Evolutionary conservation across 2,113 vertebrate genomes (phyloP).

Genomic region (Tragelaphus strepsiceros): DNA sequence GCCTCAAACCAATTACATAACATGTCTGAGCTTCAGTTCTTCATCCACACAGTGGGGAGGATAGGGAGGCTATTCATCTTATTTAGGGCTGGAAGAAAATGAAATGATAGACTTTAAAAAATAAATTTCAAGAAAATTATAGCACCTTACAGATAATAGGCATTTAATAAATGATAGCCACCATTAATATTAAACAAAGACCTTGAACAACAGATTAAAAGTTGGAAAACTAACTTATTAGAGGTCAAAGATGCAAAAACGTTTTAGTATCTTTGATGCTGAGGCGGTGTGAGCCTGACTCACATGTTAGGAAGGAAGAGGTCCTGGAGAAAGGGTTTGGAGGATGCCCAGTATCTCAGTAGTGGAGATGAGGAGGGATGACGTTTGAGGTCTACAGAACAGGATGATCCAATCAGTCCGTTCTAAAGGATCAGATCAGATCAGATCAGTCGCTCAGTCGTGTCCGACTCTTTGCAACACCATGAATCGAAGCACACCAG

Average conservation of each 20-base stretch:
- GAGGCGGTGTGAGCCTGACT: background rate
- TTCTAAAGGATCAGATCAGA: background rate
- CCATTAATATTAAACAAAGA: slow-evolving; percentile 41
- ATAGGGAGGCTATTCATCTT: background rate
- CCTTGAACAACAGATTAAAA: background rate
- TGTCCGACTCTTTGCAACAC: too few species aligned
- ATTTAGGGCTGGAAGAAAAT: background rate
- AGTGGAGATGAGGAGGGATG: background rate
- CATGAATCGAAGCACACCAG: too few species aligned
- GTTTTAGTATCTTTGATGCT: background rate
- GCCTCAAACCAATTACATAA: background rate
- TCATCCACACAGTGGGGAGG: background rate
- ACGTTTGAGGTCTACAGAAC: background rate
- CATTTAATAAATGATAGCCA: slow-evolving; percentile 58
- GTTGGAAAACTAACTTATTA: background rate
- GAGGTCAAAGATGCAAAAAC: background rate
- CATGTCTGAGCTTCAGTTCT: background rate
- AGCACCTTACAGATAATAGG: background rate
- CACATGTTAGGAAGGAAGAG: background rate
- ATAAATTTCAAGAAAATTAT: slow-evolving; percentile 12
- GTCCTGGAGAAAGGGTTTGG: accelerated
- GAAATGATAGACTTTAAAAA: background rate
- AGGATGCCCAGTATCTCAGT: background rate
- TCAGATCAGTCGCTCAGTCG: too few species aligned
- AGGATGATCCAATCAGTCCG: background rate